Percentiles rank a stretch among this genome's conserved stretches.
These are phyloP conservation scores for Ceriagrion tenellum DNA, from an alignment of 2,888 invertebrate species.

Conservation along the genomic window DNA sequence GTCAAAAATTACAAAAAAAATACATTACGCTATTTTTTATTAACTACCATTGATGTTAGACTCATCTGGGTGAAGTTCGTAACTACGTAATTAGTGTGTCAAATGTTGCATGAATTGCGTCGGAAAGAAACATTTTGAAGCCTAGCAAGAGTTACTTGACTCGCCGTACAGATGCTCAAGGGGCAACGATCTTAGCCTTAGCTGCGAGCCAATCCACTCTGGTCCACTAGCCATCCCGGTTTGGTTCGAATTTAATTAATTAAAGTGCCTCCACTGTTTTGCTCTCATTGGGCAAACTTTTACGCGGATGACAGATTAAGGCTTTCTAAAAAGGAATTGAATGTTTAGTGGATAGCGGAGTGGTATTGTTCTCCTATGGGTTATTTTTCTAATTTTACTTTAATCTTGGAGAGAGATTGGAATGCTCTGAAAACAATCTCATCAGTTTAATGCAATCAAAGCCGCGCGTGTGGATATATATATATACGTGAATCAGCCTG, in stretches of 20 bases:
- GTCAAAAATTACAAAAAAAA: too few relatives aligned
- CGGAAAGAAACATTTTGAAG: too few relatives aligned
- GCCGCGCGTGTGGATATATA: too few relatives aligned
- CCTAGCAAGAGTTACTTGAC: background rate
- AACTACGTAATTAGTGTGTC: too few relatives aligned
- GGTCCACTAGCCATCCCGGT: background rate
- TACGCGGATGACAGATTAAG: background rate
- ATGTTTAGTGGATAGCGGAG: background rate
- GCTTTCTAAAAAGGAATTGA: background rate
- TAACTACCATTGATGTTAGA: too few relatives aligned
- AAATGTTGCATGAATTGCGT: too few relatives aligned
- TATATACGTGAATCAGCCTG: too few relatives aligned
- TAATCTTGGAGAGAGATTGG: too few relatives aligned
- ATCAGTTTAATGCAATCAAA: background rate
- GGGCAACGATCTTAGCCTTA: background rate
- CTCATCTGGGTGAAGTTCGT: too few relatives aligned
- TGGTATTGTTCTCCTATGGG: background rate
- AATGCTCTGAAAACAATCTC: background rate
- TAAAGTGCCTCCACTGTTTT: background rate
- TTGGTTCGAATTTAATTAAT: background rate
- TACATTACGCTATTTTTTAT: too few relatives aligned
- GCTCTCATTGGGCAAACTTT: background rate
- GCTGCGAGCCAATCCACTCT: background rate
- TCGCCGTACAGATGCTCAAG: background rate
- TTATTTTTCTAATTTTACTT: background rate